These are phyloP conservation scores for Helicorthomorpha holstii DNA, from an alignment of 1,140 invertebrate species.

Conservation along the genomic window DNA sequence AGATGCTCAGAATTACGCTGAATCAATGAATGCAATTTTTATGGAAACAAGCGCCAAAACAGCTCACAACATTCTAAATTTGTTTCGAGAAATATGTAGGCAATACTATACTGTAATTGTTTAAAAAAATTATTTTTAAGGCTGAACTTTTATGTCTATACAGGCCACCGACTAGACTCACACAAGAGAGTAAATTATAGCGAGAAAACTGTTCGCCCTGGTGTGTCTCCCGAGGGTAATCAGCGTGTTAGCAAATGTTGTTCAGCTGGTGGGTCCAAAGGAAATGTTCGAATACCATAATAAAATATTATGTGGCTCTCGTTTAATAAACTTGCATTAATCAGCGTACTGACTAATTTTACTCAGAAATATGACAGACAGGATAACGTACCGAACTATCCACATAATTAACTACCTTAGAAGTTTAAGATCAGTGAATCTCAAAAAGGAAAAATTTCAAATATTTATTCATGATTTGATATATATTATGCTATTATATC, in stretches of 20 bases:
- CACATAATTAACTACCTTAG: too few relatives aligned
- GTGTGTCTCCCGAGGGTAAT: neutral
- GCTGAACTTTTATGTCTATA: neutral
- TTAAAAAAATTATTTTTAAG: neutral
- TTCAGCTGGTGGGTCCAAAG: too few relatives aligned
- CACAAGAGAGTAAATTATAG: neutral
- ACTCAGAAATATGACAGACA: too few relatives aligned
- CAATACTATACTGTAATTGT: neutral
- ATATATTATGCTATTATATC: too few relatives aligned
- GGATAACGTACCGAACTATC: too few relatives aligned
- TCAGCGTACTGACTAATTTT: too few relatives aligned
- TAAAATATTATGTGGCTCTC: too few relatives aligned
- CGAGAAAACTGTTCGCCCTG: neutral
- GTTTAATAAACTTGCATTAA: too few relatives aligned
- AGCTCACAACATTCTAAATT: constrained; percentile 12
- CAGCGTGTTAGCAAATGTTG: neutral
- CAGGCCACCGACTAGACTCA: neutral
- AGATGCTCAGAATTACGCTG: constrained; percentile 16
- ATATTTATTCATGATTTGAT: too few relatives aligned
- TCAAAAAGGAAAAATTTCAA: too few relatives aligned
- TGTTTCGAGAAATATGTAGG: constrained; percentile 15
- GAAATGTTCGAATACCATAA: too few relatives aligned
- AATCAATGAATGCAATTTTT: constrained; percentile 16
- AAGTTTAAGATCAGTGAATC: too few relatives aligned
- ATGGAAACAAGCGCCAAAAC: constrained; percentile 18